Conservation (phyloP, 2,113 vertebrate species). For the Pterocles burchelli region DNA sequence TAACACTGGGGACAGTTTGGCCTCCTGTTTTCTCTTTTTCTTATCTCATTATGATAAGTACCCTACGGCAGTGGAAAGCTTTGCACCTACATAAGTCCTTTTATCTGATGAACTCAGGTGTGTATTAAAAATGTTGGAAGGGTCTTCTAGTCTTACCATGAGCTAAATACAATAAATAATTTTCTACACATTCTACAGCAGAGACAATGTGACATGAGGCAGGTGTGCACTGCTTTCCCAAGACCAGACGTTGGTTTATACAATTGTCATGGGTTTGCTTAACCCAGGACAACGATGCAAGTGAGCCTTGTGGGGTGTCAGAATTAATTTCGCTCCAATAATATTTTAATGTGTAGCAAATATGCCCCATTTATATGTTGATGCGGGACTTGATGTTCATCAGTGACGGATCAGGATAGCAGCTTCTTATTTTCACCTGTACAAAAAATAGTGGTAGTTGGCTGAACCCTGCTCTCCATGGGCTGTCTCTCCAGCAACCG, state of each 20-base stretch:
- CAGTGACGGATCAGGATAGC: neutral
- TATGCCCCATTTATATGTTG: neutral
- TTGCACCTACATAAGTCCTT: neutral
- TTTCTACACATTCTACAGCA: neutral
- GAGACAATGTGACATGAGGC: rapidly evolving
- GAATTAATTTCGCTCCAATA: neutral
- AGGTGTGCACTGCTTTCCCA: neutral
- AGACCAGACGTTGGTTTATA: neutral
- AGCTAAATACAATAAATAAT: neutral
- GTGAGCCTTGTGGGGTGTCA: neutral
- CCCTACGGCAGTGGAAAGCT: neutral
- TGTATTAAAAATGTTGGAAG: neutral
- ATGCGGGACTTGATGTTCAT: rapidly evolving
- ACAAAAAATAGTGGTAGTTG: neutral
- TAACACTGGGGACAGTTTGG: neutral
- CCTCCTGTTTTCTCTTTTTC: rapidly evolving
- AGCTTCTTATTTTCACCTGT: neutral
- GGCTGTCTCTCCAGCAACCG: neutral
- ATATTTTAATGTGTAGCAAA: neutral
- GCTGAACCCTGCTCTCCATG: neutral
- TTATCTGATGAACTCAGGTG: neutral
- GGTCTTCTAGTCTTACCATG: neutral
- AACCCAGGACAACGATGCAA: neutral
- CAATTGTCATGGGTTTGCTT: no score
- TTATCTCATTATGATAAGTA: neutral